phyloP scores from a whole-genome alignment of 2,113 vertebrate genomes.

The Mesitornis unicolor region DNA sequence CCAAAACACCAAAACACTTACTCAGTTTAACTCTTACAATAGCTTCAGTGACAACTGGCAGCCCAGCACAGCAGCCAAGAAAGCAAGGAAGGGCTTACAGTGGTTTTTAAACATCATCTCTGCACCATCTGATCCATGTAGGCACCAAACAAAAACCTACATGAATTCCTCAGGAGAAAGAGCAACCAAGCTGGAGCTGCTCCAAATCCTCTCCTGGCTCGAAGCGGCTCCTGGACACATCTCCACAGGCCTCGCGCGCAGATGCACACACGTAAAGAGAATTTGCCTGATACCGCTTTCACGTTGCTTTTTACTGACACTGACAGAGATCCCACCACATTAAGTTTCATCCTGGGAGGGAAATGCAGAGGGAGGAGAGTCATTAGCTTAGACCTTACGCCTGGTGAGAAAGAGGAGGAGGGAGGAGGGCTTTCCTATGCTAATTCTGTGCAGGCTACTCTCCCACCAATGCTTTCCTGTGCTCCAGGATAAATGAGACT shows the following conservation, averaged over 20 bases:
- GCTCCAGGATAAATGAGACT: constrained; percentile 35
- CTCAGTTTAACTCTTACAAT: not conserved
- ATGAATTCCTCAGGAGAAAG: not conserved
- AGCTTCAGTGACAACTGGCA: not conserved
- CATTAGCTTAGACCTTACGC: not conserved
- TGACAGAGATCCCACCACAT: not conserved
- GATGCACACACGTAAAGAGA: not conserved
- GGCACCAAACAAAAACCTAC: not conserved
- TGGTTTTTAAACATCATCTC: not conserved
- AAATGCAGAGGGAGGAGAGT: constrained; percentile 18
- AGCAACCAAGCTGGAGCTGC: not conserved
- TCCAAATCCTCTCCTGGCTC: not conserved
- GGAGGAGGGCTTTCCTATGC: not conserved
- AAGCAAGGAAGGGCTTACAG: not conserved
- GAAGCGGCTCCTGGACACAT: not conserved
- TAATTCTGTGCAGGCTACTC: not conserved
- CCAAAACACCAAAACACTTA: not conserved
- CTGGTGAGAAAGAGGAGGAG: not conserved
- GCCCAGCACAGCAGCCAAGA: not conserved
- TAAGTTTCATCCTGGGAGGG: not conserved
- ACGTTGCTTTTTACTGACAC: not conserved
- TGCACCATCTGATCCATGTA: not conserved
- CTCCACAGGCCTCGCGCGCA: rapidly evolving
- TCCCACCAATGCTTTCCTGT: not conserved
- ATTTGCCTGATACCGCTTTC: not conserved